These are phyloP conservation scores for Neoseiulus cucumeris DNA, from an alignment of 1,140 invertebrate genomes.

Conservation along the genomic window DNA sequence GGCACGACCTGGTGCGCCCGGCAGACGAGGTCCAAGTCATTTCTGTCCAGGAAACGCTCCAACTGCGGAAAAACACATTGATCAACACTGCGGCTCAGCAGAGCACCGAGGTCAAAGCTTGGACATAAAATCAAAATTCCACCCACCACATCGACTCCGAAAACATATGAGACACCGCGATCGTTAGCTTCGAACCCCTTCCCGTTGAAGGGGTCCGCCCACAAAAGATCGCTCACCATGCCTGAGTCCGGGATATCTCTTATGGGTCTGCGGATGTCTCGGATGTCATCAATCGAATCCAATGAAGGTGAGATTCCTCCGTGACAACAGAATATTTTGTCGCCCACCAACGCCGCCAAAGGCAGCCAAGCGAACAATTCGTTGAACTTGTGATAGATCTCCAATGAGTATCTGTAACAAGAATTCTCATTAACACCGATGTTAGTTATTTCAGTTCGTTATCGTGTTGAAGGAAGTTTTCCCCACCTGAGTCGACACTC, in stretches of 20 bases:
- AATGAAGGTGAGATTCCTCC: slow-evolving; percentile 31
- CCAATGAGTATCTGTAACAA: slow-evolving; percentile 21
- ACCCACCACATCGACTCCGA: slow-evolving; percentile 36
- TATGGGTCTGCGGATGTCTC: slow-evolving; percentile 35
- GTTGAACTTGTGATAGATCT: slow-evolving; percentile 24
- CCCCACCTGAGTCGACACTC: no score
- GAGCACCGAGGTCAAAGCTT: no score
- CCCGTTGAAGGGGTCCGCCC: slow-evolving; percentile 37
- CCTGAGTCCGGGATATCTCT: slow-evolving; percentile 38
- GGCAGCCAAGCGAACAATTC: slow-evolving; percentile 13
- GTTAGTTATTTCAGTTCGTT: no score
- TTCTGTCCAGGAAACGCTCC: slow-evolving; percentile 24
- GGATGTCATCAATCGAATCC: slow-evolving; percentile 34
- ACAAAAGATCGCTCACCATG: slow-evolving; percentile 38
- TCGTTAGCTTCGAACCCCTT: slow-evolving; percentile 40
- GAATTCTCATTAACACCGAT: no score
- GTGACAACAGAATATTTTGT: slow-evolving; percentile 31
- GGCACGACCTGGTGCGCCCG: slow-evolving; percentile 27
- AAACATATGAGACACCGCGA: slow-evolving; percentile 35
- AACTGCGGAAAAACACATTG: slow-evolving; percentile 11
- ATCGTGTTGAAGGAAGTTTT: no score
- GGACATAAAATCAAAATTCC: no score
- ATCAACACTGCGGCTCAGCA: no score
- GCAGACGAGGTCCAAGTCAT: slow-evolving; percentile 27
- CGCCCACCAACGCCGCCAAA: slow-evolving; percentile 13